phyloP scores from a whole-genome alignment of 2,888 invertebrate genomes.

The Dicyrtoma fusca region DNA sequence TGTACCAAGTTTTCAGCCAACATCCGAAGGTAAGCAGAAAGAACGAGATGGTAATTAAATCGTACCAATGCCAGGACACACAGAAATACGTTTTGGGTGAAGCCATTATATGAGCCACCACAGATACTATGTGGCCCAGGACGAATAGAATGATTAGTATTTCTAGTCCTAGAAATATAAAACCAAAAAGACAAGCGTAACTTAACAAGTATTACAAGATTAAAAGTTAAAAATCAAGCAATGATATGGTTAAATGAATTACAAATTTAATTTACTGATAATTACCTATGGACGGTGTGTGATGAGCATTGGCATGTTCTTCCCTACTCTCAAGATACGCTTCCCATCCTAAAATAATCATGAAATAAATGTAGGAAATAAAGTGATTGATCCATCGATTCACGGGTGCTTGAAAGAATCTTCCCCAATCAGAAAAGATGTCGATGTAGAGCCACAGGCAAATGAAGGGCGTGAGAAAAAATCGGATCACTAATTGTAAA shows the following conservation, averaged over 20 bases:
- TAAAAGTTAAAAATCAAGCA: not conserved
- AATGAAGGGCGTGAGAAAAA: slow-evolving; percentile 62
- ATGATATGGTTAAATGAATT: not conserved
- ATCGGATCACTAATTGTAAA: slow-evolving; percentile 59
- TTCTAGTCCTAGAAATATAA: slow-evolving; percentile 59
- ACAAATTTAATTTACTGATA: not conserved
- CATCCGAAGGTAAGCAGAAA: slow-evolving; percentile 68
- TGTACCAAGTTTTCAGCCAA: slow-evolving; percentile 66
- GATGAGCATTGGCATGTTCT: slow-evolving; percentile 2
- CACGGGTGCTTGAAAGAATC: slow-evolving; percentile 64
- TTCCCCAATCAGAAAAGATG: not conserved
- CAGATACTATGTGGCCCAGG: slow-evolving; percentile 55
- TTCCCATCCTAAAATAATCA: slow-evolving; percentile 67
- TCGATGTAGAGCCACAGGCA: slow-evolving; percentile 58
- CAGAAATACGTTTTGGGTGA: slow-evolving; percentile 66
- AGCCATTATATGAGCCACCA: slow-evolving; percentile 60
- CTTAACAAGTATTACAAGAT: slow-evolving; percentile 18
- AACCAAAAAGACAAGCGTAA: no score
- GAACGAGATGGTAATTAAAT: slow-evolving; percentile 65
- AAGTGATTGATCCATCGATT: slow-evolving; percentile 73
- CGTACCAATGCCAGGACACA: slow-evolving; percentile 68
- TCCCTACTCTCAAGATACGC: not conserved
- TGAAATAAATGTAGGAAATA: slow-evolving; percentile 70
- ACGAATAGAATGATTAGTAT: slow-evolving; percentile 63
- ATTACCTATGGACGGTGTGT: slow-evolving; percentile 29